Evolutionary conservation across 2,888 invertebrate species (phyloP).

Genomic region (Allophyes oxyacanthae): DNA sequence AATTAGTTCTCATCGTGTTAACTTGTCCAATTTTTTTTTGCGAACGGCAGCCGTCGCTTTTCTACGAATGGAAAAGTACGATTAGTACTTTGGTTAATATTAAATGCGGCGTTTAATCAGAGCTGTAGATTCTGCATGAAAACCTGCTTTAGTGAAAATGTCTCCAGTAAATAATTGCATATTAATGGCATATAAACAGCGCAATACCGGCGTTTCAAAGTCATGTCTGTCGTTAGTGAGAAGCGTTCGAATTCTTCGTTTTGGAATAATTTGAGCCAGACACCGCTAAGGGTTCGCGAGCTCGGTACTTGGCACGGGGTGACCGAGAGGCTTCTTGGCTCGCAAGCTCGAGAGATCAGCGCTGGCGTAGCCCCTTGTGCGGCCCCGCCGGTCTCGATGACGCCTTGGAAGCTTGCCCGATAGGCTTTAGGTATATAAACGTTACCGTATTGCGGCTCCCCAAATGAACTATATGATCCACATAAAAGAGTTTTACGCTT

Average conservation of each 20-base stretch:
- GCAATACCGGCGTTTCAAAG: constrained; percentile 6
- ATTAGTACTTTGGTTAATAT: constrained; percentile 6
- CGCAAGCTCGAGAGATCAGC: constrained; percentile 62
- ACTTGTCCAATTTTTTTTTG: constrained; percentile 50
- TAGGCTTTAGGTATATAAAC: constrained; percentile 78
- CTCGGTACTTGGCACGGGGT: constrained; percentile 71
- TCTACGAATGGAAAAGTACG: constrained; percentile 11
- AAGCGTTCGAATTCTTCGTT: constrained; percentile 29
- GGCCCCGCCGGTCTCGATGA: constrained; percentile 66
- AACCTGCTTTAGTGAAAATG: constrained; percentile 1
- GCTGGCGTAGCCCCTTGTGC: constrained; percentile 65
- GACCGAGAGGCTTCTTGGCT: constrained; percentile 71
- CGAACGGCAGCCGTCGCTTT: constrained; percentile 49
- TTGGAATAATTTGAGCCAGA: constrained; percentile 42
- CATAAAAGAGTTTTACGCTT: constrained; percentile 10
- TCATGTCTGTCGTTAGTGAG: constrained; percentile 15
- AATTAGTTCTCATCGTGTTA: constrained; percentile 55
- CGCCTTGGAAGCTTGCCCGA: constrained; percentile 83
- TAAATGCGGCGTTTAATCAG: constrained; percentile 17
- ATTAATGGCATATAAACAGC: constrained; percentile 11
- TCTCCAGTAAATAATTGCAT: constrained; percentile 3
- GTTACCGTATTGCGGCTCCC: constrained; percentile 72
- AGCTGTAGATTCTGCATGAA: constrained; percentile 4
- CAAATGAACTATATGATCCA: constrained; percentile 48
- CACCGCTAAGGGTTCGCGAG: constrained; percentile 48